These are phyloP conservation scores for Oryzias javanicus DNA, from an alignment of 2,113 vertebrate species.

Conservation along the genomic window DNA sequence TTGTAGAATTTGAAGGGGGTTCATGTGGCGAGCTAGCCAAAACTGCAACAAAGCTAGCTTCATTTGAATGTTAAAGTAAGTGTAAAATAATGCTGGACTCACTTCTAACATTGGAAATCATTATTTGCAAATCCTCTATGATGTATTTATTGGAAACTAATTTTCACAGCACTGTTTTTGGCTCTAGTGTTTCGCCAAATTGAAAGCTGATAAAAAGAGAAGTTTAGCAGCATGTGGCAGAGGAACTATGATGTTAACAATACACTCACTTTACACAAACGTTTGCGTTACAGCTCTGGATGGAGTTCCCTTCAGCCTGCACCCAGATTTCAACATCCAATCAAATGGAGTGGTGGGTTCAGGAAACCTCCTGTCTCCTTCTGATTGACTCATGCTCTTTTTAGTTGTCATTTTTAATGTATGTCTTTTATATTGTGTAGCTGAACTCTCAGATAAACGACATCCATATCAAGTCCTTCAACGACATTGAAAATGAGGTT, in stretches of 20 bases:
- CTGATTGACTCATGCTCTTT: neutral
- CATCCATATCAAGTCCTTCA: constrained; percentile 84
- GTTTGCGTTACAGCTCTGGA: constrained; percentile 79
- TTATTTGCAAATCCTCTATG: neutral
- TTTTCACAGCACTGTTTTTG: neutral
- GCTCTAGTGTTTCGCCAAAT: too few species aligned
- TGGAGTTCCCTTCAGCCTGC: constrained; percentile 85
- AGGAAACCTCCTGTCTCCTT: neutral
- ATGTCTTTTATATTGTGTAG: constrained; percentile 37
- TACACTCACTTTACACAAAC: neutral
- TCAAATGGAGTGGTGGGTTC: constrained; percentile 66
- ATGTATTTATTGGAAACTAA: too few species aligned
- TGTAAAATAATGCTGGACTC: too few species aligned
- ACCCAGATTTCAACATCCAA: constrained; percentile 79
- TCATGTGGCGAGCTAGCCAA: too few species aligned
- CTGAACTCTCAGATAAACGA: constrained; percentile 63
- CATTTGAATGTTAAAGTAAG: too few species aligned
- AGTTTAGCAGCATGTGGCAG: too few species aligned
- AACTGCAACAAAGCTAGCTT: too few species aligned
- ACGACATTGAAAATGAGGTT: constrained; percentile 88
- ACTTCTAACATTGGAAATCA: too few species aligned
- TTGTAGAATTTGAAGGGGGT: too few species aligned
- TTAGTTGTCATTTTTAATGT: neutral
- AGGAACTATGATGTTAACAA: neutral
- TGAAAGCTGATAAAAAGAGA: too few species aligned